phyloP scores from a whole-genome alignment of 2,797 vertebrate genomes.

The Sternotherus odoratus region DNA sequence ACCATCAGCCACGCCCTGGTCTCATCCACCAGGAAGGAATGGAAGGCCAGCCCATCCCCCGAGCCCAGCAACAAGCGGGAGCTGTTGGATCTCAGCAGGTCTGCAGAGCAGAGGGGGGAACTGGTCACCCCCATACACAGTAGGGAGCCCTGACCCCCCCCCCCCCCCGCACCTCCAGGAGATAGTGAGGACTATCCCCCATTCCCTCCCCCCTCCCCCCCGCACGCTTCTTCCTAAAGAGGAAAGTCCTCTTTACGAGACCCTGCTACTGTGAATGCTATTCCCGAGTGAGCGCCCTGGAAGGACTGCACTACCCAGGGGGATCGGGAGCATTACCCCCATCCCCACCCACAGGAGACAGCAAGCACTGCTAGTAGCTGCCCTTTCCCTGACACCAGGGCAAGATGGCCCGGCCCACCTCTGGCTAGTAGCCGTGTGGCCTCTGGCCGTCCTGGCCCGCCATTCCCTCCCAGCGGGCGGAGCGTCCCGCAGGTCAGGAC shows the following conservation, averaged over 20 bases:
- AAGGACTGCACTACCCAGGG: background rate
- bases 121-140: background rate
- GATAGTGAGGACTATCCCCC: too few species aligned
- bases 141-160: background rate
- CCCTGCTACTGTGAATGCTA: too few species aligned
- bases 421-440: background rate
- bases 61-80: conserved; percentile 80
- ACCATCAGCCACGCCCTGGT: conserved; percentile 87
- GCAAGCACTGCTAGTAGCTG: background rate
- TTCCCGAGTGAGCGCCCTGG: background rate
- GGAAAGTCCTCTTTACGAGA: background rate
- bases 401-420: background rate
- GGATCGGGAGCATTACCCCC: accelerated
- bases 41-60: conserved; percentile 78
- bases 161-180: background rate
- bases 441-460: background rate
- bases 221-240: too few species aligned
- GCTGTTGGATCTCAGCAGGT: conserved; percentile 82
- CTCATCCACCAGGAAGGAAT: conserved; percentile 86
- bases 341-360: accelerated
- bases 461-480: background rate
- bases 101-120: conserved; percentile 64
- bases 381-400: background rate
- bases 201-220: too few species aligned
- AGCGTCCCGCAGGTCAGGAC: background rate